Evolutionary conservation across 37 sponge, comb jelly and placozoan genomes (phyloP).

Genomic region (Cladorhizidae sp.): DNA sequence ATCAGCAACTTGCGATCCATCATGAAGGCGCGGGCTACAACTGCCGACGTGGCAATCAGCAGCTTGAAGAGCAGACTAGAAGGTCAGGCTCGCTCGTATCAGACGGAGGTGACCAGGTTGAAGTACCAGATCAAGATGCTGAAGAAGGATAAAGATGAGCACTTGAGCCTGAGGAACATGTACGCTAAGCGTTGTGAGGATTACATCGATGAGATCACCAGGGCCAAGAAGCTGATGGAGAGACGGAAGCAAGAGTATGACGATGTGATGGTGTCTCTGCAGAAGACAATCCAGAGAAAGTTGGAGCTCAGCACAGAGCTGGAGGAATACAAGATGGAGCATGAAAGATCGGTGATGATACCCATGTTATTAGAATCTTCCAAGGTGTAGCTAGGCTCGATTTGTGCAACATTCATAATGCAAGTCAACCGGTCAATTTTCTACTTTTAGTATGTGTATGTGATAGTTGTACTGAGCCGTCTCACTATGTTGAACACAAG

Average conservation of each 20-base stretch:
- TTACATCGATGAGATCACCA: conserved; percentile 49
- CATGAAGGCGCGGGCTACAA: conserved; percentile 70
- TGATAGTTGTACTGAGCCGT: too few relatives aligned
- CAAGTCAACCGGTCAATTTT: too few relatives aligned
- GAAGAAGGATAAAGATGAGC: conserved; percentile 59
- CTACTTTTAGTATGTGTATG: too few relatives aligned
- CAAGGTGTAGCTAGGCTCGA: too few relatives aligned
- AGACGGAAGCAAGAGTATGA: conserved; percentile 33
- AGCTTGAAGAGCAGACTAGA: conserved; percentile 72
- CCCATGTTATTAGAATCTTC: too few relatives aligned
- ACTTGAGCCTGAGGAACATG: conserved; percentile 43
- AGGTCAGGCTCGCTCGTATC: conserved; percentile 56
- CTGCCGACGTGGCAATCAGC: conserved; percentile 68
- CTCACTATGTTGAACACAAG: too few relatives aligned
- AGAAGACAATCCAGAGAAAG: conserved; percentile 76
- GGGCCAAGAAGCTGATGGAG: conserved; percentile 33
- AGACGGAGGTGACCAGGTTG: conserved; percentile 55
- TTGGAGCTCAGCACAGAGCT: conserved; percentile 63
- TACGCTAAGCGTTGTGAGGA: conserved; percentile 67
- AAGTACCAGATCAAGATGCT: conserved; percentile 62
- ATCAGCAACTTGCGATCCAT: conserved; percentile 66
- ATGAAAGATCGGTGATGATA: conserved; percentile 55
- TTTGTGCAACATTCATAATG: too few relatives aligned
- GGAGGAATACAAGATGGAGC: conserved; percentile 80
- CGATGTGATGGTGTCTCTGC: conserved; percentile 54